These are phyloP conservation scores for Hirundo rustica DNA, from an alignment of 2,797 vertebrate genomes.

Conservation along the genomic window DNA sequence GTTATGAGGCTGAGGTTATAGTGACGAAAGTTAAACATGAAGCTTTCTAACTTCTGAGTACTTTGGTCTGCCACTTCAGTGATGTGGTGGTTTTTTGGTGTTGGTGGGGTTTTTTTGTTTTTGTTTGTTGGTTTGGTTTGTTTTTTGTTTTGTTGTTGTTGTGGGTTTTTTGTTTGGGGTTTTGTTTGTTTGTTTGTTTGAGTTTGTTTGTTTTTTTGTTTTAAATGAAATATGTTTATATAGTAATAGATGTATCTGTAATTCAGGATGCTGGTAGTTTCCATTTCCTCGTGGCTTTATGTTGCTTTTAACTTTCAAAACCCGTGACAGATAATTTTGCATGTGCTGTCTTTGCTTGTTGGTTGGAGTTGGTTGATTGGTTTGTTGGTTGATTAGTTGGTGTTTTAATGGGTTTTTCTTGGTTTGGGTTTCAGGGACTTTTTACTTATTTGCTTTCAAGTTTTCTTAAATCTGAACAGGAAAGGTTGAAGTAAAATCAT, in stretches of 20 bases:
- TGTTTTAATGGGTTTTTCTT: neutral
- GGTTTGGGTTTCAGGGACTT: accelerated
- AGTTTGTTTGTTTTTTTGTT: neutral
- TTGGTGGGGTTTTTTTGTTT: too few relatives aligned
- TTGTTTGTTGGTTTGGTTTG: too few relatives aligned
- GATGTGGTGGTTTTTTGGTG: neutral
- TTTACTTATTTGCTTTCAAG: neutral
- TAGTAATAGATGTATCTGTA: neutral
- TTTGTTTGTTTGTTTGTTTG: too few relatives aligned
- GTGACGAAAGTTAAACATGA: neutral
- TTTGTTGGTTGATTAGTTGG: neutral
- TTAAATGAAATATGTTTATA: neutral
- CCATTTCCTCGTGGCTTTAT: neutral
- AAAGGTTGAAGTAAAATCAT: neutral
- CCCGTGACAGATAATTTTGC: neutral
- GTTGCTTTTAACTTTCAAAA: neutral
- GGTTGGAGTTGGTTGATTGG: accelerated
- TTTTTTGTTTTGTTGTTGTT: too few relatives aligned
- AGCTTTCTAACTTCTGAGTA: neutral
- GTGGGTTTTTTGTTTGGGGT: too few relatives aligned
- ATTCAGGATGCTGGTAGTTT: neutral
- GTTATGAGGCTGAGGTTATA: neutral
- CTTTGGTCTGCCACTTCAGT: neutral
- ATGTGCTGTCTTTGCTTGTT: neutral
- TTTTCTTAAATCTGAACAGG: neutral